phyloP scores from a whole-genome alignment of 1,140 invertebrate genomes.

The Chrysoperla carnea region DNA sequence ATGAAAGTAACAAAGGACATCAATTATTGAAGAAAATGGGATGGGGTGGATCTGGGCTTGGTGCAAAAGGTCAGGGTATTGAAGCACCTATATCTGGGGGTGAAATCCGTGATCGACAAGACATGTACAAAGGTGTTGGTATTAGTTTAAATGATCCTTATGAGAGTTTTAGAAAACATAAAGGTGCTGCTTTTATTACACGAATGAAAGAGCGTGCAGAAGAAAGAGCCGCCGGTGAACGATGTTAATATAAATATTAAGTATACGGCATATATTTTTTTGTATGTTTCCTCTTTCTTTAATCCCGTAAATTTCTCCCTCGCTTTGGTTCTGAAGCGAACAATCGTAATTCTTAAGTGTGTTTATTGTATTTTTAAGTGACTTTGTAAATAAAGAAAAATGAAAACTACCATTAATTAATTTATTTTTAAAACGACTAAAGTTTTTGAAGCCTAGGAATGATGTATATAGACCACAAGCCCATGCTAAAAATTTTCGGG shows the following conservation, averaged over 20 bases:
- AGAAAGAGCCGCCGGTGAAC: slow-evolving; percentile 41
- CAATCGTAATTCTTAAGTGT: no score
- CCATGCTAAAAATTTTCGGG: no score
- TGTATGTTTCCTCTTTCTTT: no score
- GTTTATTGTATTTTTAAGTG: no score
- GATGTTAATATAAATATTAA: slow-evolving; percentile 2
- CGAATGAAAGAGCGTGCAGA: slow-evolving; percentile 87
- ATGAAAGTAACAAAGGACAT: slow-evolving; percentile 86
- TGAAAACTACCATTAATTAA: no score
- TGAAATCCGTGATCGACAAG: slow-evolving; percentile 74
- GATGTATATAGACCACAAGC: no score
- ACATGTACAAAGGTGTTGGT: slow-evolving; percentile 87
- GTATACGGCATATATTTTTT: no score
- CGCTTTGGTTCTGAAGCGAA: no score
- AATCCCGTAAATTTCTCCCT: no score
- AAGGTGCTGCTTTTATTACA: slow-evolving; percentile 89
- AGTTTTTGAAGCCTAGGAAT: no score
- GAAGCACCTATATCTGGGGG: slow-evolving; percentile 84
- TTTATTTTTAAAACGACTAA: no score
- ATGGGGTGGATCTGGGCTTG: slow-evolving; percentile 71
- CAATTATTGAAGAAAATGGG: slow-evolving; percentile 93
- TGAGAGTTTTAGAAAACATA: slow-evolving; percentile 92
- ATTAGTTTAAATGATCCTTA: slow-evolving; percentile 85
- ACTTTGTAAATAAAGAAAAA: no score
- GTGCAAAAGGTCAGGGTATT: slow-evolving; percentile 85